phyloP scores from a whole-genome alignment of 1,140 invertebrate species.

The Propsilocerus akamusi region DNA sequence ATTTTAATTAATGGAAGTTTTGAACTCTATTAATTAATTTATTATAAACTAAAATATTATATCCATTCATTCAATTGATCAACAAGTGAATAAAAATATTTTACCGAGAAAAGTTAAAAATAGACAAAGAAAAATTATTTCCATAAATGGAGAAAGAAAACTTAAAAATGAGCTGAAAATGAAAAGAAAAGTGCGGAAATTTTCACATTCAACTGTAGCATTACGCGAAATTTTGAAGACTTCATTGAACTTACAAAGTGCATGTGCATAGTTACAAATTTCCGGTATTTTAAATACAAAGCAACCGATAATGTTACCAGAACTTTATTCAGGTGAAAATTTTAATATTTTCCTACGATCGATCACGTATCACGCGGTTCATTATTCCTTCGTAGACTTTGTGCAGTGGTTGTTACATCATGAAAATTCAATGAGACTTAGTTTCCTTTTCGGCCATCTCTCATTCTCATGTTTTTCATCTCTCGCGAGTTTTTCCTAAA shows the following conservation, averaged over 20 bases:
- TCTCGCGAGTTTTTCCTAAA: constrained; percentile 1
- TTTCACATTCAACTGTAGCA: no score
- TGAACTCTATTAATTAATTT: neutral
- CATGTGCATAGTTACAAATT: no score
- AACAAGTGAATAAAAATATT: neutral
- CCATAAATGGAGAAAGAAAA: neutral
- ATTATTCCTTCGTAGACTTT: no score
- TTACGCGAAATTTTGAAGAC: no score
- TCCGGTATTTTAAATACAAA: no score
- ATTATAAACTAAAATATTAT: neutral
- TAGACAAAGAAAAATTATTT: neutral
- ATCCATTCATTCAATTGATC: neutral
- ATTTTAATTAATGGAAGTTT: neutral
- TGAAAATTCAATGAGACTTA: neutral
- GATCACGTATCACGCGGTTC: no score
- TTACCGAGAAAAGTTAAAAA: neutral
- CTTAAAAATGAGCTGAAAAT: neutral
- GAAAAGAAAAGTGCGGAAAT: constrained; percentile 1
- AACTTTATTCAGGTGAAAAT: neutral
- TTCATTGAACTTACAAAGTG: neutral
- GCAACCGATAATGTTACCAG: constrained; percentile 4
- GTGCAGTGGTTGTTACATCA: constrained; percentile 3
- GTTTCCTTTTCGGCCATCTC: neutral
- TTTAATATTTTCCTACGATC: no score
- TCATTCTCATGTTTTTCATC: neutral